These are phyloP conservation scores for Montipora capricornis DNA, from an alignment of 64 coral and sea anemone genomes.

Conservation along the genomic window DNA sequence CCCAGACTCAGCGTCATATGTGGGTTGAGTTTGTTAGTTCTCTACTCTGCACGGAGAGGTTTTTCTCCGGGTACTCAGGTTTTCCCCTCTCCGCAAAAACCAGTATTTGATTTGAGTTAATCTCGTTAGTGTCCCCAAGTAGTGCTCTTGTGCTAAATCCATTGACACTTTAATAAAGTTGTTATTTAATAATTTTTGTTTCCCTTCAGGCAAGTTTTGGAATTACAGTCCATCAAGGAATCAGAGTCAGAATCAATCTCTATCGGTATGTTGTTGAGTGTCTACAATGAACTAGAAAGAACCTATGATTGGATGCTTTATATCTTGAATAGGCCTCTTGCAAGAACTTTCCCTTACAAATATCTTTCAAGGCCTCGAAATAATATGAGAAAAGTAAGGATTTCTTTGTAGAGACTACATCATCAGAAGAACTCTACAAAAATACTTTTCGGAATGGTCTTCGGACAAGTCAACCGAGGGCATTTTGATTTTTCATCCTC, in stretches of 20 bases:
- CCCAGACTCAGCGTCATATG: too few relatives aligned
- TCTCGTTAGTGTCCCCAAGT: too few relatives aligned
- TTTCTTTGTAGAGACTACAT: not conserved
- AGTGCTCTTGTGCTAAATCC: too few relatives aligned
- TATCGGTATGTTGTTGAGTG: slow-evolving; percentile 1
- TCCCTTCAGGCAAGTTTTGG: slow-evolving; percentile 35
- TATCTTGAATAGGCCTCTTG: too few relatives aligned
- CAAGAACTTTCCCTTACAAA: not conserved
- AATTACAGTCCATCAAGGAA: slow-evolving; percentile 8
- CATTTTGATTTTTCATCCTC: too few relatives aligned
- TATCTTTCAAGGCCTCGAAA: not conserved
- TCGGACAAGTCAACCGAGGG: too few relatives aligned
- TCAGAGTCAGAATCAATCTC: not conserved
- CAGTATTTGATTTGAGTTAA: too few relatives aligned
- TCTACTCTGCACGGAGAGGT: too few relatives aligned
- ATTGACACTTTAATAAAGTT: not conserved
- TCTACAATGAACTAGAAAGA: not conserved
- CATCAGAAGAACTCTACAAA: not conserved
- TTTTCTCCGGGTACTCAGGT: too few relatives aligned
- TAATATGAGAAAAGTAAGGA: not conserved
- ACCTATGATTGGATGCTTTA: not conserved
- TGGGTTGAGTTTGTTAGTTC: too few relatives aligned
- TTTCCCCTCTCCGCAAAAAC: too few relatives aligned
- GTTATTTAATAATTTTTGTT: not conserved
- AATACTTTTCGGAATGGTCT: too few relatives aligned